These are phyloP conservation scores for Xylota sylvarum DNA, from an alignment of 2,888 invertebrate species.

Conservation along the genomic window DNA sequence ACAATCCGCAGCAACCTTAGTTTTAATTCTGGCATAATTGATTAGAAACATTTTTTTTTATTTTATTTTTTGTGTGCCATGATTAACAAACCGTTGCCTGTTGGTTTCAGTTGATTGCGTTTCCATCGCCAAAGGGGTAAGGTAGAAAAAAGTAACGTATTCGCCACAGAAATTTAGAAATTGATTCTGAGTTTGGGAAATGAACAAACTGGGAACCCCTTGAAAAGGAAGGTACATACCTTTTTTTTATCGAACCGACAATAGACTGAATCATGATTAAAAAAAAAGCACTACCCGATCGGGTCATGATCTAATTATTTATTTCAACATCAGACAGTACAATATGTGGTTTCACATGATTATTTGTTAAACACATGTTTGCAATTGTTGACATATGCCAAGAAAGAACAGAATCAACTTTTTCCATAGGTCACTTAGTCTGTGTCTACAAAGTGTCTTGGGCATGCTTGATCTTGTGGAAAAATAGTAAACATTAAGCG, in stretches of 20 bases:
- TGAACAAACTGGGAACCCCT: slow-evolving; percentile 46
- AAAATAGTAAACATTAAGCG: slow-evolving; percentile 30
- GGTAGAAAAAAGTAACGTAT: slow-evolving; percentile 52
- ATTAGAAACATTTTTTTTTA: slow-evolving; percentile 51
- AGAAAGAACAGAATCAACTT: slow-evolving; percentile 48
- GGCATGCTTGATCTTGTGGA: slow-evolving; percentile 29
- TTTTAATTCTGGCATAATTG: slow-evolving; percentile 68
- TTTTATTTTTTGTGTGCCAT: slow-evolving; percentile 32
- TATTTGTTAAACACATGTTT: slow-evolving; percentile 34
- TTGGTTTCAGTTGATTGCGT: slow-evolving; percentile 72
- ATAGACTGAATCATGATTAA: slow-evolving; percentile 16
- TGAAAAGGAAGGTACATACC: slow-evolving; percentile 18
- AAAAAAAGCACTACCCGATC: neutral
- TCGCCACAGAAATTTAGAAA: slow-evolving; percentile 49
- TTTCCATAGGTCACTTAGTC: slow-evolving; percentile 56
- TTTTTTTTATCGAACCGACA: neutral
- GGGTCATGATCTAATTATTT: slow-evolving; percentile 59
- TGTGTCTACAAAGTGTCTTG: slow-evolving; percentile 24
- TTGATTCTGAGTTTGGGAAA: slow-evolving; percentile 26
- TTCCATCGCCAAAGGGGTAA: slow-evolving; percentile 40
- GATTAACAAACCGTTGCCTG: slow-evolving; percentile 73
- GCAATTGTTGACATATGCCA: slow-evolving; percentile 52
- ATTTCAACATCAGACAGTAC: slow-evolving; percentile 11
- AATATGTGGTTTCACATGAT: slow-evolving; percentile 20
- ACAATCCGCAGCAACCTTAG: slow-evolving; percentile 63